Evolutionary conservation across 2,113 vertebrate species (phyloP), one percentile per base, ranked within the genome.

Genomic region (Callipepla californica): DNA sequence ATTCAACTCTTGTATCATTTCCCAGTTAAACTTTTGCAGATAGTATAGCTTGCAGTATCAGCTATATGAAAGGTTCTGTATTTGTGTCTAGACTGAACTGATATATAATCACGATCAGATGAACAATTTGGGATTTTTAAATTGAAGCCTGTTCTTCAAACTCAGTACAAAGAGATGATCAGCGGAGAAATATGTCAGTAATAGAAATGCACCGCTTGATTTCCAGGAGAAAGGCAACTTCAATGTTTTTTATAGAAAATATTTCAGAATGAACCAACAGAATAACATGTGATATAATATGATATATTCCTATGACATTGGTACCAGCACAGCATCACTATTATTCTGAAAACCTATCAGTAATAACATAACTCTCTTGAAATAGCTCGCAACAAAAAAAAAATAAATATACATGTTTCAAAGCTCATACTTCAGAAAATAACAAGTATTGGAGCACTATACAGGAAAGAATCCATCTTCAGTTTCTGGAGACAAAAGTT

Each of bases 71-170:
- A 80, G 9, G n/a, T 87, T 40, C 23, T 48, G 2, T 68, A 47
- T 62, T 51, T 85, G 79, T 92, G 78, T 66, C 75, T 83, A 45
- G 65, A 61, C 51, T 66, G n/a, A 42, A 55, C 92, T 96, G 82
- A 87, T 91, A 76, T 93, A 89, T 81, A 87, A 72, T 72, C 69
- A 87, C 36, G 9, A 69, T 69, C 66, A 92, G 73, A 79, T 76
- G 70, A 96, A 92, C 34, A 86, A 90, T 84, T 72, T 0, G 2
- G 40, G 51, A 50, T 84, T 91, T 88, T 92, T 89, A 69, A 89
- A 66, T 36, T 63, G 80, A 95, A 96, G 59, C 76, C 85, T 90
- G 50, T 91, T 85, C 40, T 84, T 94, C 72, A 92, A 87, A 84
- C 25, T 51, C 73, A 44, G 4, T 57, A 76, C 51, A 92, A 95